Evolutionary conservation across 2,888 invertebrate genomes (phyloP), one percentile per base, ranked within the genome.

Genomic region (Nemoura dubitans): DNA sequence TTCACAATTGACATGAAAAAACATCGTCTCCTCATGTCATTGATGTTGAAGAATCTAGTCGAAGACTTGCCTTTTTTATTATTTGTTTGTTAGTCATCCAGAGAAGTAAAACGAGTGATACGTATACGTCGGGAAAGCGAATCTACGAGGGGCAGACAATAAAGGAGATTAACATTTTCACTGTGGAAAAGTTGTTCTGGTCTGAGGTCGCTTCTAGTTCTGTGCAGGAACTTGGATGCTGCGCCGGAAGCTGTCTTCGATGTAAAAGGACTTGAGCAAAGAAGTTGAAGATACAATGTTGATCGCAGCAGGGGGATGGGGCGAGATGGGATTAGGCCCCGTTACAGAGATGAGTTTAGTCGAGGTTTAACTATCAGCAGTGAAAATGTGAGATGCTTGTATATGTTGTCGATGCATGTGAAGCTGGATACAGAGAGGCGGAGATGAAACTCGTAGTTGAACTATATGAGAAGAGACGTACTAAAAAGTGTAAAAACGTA

Each of bases 1-100:
- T 84, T 84, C 59, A 84, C 76, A 76, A 84, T 84, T 27, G 76
- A 43, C 84, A 76, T 28, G 30, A 84, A 84, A 84, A 84, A 84
- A 83, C 82, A 26, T 7, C 83, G n/a, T 82, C 43, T 83, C 42
- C 26, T 43, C 26, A 26, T 83, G 83, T 42, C 83, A 83, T 83
- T 83, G 43, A 26, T 26, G 80, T 80, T 27, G 43, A 43, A 83
- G 83, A 83, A 83, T 83, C 29, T 29, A 30, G 26, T 42, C 36
- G 59, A 59, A 84, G 59, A 26, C 78, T 84, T 27, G 26, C 27
- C 27, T 43, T 30, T 27, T 84, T 84, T 59, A 6, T 25, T 27
- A 21, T 84, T 83, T 83, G 59, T 76, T 43, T 84, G 59, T 83
- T 36, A 21, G 36, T 10, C 5, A 36, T 36, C 36, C 10, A 36